phyloP scores from a whole-genome alignment of 64 coral and sea anemone genomes.

The Stichodactyla helianthus region DNA sequence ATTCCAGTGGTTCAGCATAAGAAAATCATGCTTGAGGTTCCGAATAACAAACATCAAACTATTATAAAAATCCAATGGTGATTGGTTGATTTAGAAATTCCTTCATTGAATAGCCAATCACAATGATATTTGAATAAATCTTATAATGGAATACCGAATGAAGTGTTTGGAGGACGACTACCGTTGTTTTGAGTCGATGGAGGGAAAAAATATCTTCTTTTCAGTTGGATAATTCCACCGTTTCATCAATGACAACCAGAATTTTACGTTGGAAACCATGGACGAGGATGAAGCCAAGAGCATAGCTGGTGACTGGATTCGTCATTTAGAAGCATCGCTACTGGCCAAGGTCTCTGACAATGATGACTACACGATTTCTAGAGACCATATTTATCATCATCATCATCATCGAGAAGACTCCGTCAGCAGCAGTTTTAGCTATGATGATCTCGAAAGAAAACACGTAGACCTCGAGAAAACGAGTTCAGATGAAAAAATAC shows the following conservation, averaged over 20 bases:
- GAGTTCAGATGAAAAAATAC: constrained; percentile 16
- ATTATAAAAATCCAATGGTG: not conserved
- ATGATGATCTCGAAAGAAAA: constrained; percentile 16
- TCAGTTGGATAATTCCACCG: not conserved
- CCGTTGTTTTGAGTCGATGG: not conserved
- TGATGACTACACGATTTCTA: not conserved
- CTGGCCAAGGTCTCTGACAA: constrained; percentile 3
- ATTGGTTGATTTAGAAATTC: not conserved
- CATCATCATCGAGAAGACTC: not conserved
- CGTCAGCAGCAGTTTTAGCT: constrained; percentile 20
- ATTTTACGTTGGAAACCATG: constrained; percentile 10
- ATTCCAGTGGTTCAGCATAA: not conserved
- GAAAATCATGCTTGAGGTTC: not conserved
- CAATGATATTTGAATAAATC: not conserved
- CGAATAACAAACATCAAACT: not conserved
- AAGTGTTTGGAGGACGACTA: not conserved
- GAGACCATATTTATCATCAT: not conserved
- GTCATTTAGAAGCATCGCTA: constrained; percentile 10
- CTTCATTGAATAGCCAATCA: not conserved
- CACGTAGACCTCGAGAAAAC: constrained; percentile 9
- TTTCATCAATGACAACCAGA: constrained; percentile 4
- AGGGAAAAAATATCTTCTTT: not conserved
- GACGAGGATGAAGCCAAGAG: constrained; percentile 28
- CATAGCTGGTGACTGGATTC: constrained; percentile 27
- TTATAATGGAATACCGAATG: not conserved